Evolutionary conservation across 2,113 vertebrate genomes (phyloP).

Genomic region (Kryptolebias marmoratus): DNA sequence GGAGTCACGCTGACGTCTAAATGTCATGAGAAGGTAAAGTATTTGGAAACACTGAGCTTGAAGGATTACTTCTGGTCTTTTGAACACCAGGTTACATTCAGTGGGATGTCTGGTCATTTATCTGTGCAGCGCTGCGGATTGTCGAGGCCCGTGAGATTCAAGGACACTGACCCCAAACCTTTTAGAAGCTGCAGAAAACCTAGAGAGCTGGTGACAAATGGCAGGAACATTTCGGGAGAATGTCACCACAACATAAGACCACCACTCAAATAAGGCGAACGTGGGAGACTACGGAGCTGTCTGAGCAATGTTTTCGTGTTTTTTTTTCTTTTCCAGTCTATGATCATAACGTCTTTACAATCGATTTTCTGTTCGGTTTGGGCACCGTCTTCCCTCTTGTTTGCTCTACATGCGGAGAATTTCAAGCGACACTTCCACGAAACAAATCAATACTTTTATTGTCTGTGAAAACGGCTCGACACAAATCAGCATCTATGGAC

Average conservation of each 20-base stretch:
- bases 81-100: slow-evolving; percentile 19
- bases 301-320: background rate
- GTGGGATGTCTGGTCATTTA: slow-evolving; percentile 47
- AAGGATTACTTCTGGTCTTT: slow-evolving; percentile 16
- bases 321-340: background rate
- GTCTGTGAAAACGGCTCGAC: background rate
- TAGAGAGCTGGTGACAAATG: slow-evolving; percentile 52
- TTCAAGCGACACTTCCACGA: background rate
- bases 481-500: background rate
- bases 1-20: background rate
- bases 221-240: slow-evolving; percentile 14
- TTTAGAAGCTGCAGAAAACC: slow-evolving; percentile 47
- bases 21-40: slow-evolving; percentile 8
- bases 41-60: background rate
- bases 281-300: background rate
- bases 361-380: background rate
- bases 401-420: background rate
- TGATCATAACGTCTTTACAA: background rate
- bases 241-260: slow-evolving; percentile 15
- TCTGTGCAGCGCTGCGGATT: slow-evolving; percentile 40
- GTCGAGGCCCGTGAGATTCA: slow-evolving; percentile 37
- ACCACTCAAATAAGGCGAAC: background rate
- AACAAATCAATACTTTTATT: background rate
- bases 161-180: slow-evolving; percentile 51
- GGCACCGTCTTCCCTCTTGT: background rate